Percentiles rank a stretch among this genome's conserved stretches.
Evolutionary conservation across 1,140 invertebrate genomes (phyloP).

Genomic region (Andrena cerasifolii): DNA sequence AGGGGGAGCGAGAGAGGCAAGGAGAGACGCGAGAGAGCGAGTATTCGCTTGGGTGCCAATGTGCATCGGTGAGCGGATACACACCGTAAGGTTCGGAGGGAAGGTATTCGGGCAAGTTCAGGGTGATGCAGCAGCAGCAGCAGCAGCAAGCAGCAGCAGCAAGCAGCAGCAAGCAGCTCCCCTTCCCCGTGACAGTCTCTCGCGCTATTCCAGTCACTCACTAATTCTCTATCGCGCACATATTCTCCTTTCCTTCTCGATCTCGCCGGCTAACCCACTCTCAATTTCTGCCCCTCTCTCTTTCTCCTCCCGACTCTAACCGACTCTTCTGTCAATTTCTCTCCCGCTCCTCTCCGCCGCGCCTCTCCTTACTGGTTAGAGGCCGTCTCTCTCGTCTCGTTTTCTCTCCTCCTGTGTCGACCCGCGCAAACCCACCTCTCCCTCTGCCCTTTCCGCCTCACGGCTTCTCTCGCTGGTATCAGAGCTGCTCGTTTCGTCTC

Average conservation of each 20-base stretch:
- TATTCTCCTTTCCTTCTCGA: slow-evolving; percentile 8
- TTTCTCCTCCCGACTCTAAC: slow-evolving; percentile 43
- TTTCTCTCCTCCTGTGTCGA: slow-evolving; percentile 21
- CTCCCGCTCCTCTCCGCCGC: slow-evolving; percentile 3
- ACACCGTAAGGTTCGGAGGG: slow-evolving; percentile 63
- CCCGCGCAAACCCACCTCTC: slow-evolving; percentile 41
- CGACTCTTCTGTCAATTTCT: slow-evolving; percentile 47
- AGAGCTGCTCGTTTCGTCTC: slow-evolving; percentile 56
- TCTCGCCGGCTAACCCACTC: slow-evolving; percentile 33
- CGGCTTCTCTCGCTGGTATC: slow-evolving; percentile 6
- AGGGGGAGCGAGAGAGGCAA: slow-evolving; percentile 10
- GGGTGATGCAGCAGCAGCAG: slow-evolving; percentile 69
- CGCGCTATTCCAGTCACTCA: background rate
- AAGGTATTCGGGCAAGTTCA: slow-evolving; percentile 76
- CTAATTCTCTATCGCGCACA: slow-evolving; percentile 33
- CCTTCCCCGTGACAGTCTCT: slow-evolving; percentile 31
- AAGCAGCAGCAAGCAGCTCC: too few species aligned
- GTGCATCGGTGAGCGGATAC: slow-evolving; percentile 73
- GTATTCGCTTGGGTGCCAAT: slow-evolving; percentile 75
- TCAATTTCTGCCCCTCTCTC: slow-evolving; percentile 39
- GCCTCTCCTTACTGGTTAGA: background rate
- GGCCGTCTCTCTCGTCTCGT: slow-evolving; percentile 19
- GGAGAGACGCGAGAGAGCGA: slow-evolving; percentile 24
- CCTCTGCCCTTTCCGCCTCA: slow-evolving; percentile 11
- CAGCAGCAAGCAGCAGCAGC: slow-evolving; percentile 65